These are phyloP conservation scores for Scartelaos histophorus DNA, from an alignment of 2,113 vertebrate genomes.

Conservation along the genomic window DNA sequence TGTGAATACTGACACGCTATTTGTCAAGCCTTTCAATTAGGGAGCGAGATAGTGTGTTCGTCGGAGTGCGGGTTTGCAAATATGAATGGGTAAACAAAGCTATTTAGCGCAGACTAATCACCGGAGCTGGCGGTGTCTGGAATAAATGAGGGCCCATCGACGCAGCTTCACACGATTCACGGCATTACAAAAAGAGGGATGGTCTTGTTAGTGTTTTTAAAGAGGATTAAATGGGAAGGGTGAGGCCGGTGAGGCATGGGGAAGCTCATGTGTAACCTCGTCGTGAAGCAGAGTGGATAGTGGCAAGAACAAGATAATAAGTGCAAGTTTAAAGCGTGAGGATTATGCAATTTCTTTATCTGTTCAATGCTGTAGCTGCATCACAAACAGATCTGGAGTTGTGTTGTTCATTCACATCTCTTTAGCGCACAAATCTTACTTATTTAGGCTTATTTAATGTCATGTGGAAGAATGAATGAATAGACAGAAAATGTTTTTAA, in stretches of 20 bases:
- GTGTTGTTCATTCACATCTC: too few species aligned
- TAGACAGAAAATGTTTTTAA: too few species aligned
- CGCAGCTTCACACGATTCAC: constrained; percentile 21
- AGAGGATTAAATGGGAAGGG: background rate
- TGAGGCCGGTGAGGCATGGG: background rate
- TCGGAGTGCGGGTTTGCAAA: constrained; percentile 49
- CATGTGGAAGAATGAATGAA: too few species aligned
- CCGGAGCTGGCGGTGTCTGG: constrained; percentile 55
- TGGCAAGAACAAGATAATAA: too few species aligned
- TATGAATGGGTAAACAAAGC: constrained; percentile 66
- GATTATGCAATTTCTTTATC: too few species aligned
- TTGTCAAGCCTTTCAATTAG: constrained; percentile 71
- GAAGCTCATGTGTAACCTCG: background rate
- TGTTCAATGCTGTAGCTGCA: too few species aligned
- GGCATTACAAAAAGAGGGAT: background rate
- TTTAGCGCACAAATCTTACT: too few species aligned
- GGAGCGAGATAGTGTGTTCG: constrained; percentile 44
- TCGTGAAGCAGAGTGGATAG: background rate
- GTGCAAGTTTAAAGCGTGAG: too few species aligned
- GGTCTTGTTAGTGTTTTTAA: background rate
- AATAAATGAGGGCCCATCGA: constrained; percentile 69
- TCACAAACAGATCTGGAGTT: too few species aligned
- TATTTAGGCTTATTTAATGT: too few species aligned
- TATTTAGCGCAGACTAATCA: constrained; percentile 65
- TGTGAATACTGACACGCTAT: constrained; percentile 59